Evolutionary conservation across 2,113 vertebrate genomes (phyloP).

Genomic region (Nettapus auritus): DNA sequence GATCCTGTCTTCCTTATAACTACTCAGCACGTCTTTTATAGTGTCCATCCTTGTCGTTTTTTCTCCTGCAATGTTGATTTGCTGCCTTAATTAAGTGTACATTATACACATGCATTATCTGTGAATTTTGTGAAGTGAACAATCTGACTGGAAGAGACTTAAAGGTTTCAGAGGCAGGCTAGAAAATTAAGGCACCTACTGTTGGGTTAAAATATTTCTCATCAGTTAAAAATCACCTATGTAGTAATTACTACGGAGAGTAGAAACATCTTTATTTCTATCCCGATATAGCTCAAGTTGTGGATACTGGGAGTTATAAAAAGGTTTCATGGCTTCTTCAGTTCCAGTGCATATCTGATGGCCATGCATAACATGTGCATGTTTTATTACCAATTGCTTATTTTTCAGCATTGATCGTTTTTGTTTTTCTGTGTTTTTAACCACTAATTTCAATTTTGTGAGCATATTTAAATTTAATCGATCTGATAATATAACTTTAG

Average conservation of each 20-base stretch:
- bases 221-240: not conserved
- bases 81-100: not conserved
- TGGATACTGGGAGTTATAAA: conserved; percentile 14
- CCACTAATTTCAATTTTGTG: not conserved
- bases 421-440: not conserved
- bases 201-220: not conserved
- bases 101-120: not conserved
- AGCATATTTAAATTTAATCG: not conserved
- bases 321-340: not conserved
- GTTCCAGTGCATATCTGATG: not conserved
- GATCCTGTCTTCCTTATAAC: not conserved
- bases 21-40: not conserved
- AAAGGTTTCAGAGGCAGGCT: not conserved
- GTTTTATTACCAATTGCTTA: not conserved
- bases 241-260: conserved; percentile 3
- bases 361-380: not conserved
- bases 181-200: not conserved
- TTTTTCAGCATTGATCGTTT: not conserved
- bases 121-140: not conserved
- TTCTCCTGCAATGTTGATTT: not conserved
- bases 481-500: not conserved
- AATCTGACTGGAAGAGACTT: not conserved
- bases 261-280: conserved; percentile 4
- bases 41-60: not conserved
- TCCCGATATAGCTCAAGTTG: not conserved